phyloP scores from a whole-genome alignment of 2,113 vertebrate genomes.

The Pseudois nayaur region DNA sequence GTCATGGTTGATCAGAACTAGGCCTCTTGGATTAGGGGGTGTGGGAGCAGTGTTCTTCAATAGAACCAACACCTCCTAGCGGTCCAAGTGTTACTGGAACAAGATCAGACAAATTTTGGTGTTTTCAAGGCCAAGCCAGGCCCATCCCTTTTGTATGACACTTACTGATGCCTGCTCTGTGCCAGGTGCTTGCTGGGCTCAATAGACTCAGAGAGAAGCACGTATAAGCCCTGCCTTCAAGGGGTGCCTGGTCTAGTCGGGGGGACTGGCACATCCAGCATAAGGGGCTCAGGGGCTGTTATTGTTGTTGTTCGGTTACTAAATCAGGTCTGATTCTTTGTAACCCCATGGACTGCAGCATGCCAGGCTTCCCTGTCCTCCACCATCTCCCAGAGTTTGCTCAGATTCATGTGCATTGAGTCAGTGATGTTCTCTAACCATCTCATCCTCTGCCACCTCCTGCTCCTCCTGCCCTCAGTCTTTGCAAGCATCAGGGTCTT shows the following conservation, averaged over 20 bases:
- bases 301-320: neutral
- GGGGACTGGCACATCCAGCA: neutral
- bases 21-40: accelerated
- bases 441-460: neutral
- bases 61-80: neutral
- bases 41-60: neutral
- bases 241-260: neutral
- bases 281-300: neutral
- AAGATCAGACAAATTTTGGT: neutral
- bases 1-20: neutral
- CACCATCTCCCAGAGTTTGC: neutral
- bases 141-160: neutral
- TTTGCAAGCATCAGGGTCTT: neutral
- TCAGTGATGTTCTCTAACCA: neutral
- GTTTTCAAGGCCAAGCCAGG: neutral
- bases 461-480: neutral
- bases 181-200: neutral
- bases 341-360: neutral
- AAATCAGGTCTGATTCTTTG: neutral
- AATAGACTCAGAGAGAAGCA: neutral
- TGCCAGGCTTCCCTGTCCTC: neutral
- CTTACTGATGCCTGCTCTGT: neutral
- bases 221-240: neutral
- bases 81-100: neutral
- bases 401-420: neutral